A percentile compares a stretch with the other conserved stretches of the same genome.
Conservation (phyloP, 2,888 invertebrate genomes). For the Ormyrus pomaceus region DNA sequence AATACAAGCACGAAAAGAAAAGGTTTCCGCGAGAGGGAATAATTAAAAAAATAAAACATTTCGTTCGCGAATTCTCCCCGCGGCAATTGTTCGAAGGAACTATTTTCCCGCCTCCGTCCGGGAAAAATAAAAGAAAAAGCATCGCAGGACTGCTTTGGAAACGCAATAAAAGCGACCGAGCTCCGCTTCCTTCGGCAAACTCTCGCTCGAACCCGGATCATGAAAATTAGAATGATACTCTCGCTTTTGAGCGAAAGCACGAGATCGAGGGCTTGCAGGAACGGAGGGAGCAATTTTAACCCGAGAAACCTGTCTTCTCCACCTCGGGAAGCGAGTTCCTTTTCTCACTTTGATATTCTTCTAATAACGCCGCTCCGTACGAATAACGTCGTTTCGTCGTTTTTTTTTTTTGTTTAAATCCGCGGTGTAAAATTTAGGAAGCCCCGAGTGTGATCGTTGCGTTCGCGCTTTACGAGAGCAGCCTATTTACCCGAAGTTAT, state of each 20-base stretch:
- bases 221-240: not conserved
- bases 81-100: conserved; percentile 1
- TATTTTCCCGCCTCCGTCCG: not conserved
- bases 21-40: not conserved
- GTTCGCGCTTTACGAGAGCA: too few species aligned
- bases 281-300: too few species aligned
- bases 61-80: not conserved
- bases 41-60: not conserved
- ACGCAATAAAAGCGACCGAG: conserved; percentile 8
- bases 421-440: too few species aligned
- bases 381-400: too few species aligned
- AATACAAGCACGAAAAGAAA: not conserved
- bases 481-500: too few species aligned
- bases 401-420: too few species aligned
- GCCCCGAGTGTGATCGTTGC: too few species aligned
- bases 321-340: not conserved
- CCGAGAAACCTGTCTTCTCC: too few species aligned
- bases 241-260: not conserved
- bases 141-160: not conserved
- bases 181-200: not conserved
- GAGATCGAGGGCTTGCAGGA: not conserved
- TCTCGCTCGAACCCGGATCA: not conserved
- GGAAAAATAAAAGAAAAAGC: not conserved
- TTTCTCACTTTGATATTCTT: not conserved
- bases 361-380: too few species aligned